Evolutionary conservation across 2,888 invertebrate species (phyloP), one percentile per base, ranked within the genome.

Genomic region (Eledone cirrhosa): DNA sequence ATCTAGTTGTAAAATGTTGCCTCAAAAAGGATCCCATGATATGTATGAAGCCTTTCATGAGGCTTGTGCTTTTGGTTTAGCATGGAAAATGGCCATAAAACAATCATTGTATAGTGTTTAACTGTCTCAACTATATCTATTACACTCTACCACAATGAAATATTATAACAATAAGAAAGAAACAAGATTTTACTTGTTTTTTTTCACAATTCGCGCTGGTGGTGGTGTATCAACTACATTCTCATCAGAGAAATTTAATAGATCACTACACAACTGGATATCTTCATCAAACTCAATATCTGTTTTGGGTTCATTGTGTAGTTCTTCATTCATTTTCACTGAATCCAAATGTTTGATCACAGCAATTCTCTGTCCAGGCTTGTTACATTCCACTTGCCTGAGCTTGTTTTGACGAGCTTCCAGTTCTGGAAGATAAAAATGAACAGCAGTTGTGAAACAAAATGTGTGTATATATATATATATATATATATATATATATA

Each of bases 321-420:
- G 72, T 41, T 41, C 41, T 41, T 41, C 41, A 41, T 41, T 41
- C 41, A 41, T 8, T 41, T 41, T 41, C 41, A 11, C 41, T 41
- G 41, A 41, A 8, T 41, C 41, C 14, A 7, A 27, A 29, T 72
- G 33, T 22, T 72, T 72, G n/a, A 72, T 41, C 22, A 72, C 41
- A 13, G 72, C 72, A 72, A 72, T 72, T 31, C 72, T 31, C 7
- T 31, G n/a, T 41, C 67, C 29, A 67, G 33, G 72, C n/a, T n/a
- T n/a, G 22, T 72, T 72, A 33, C 72, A 72, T 72, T 72, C 72
- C 22, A 72, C 72, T n/a, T 41, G 24, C 31, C 72, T 72, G 13
- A 41, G 41, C n/a, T 72, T 41, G 31, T 72, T 29, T 7, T 14
- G 33, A 72, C n/a, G 4, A 41, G 33, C 13, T 4, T 72, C 41